Conservation (phyloP, 1,140 invertebrate species). For the Helicoverpa armigera region DNA sequence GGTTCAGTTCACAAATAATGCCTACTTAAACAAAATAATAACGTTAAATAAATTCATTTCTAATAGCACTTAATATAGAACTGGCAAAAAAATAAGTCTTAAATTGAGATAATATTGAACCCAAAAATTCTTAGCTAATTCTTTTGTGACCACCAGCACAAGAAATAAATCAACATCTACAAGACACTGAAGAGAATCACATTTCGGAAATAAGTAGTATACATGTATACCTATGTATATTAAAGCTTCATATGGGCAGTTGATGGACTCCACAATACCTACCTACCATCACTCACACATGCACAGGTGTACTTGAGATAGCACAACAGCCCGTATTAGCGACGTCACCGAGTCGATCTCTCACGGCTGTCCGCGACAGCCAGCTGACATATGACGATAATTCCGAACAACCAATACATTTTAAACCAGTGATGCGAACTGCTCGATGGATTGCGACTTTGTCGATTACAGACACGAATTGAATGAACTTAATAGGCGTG, state of each 20-base stretch:
- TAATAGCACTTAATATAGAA: too few species aligned
- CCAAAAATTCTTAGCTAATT: too few species aligned
- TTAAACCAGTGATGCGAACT: conserved; percentile 68
- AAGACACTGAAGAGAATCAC: too few species aligned
- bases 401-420: conserved; percentile 68
- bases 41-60: too few species aligned
- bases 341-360: conserved; percentile 49
- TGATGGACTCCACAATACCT: conserved; percentile 13
- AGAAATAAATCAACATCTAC: too few species aligned
- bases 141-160: too few species aligned
- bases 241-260: background rate
- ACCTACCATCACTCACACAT: background rate
- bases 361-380: conserved; percentile 47
- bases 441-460: conserved; percentile 67
- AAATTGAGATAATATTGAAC: too few species aligned
- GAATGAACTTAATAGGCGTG: conserved; percentile 72
- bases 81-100: too few species aligned
- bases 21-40: too few species aligned
- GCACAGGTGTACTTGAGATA: conserved; percentile 37
- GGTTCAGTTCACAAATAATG: too few species aligned
- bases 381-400: conserved; percentile 66
- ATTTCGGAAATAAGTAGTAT: background rate
- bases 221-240: background rate
- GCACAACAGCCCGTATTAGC: conserved; percentile 45
- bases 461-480: conserved; percentile 67